phyloP scores from a whole-genome alignment of 2,888 invertebrate species.

The Eupithecia insigniata region DNA sequence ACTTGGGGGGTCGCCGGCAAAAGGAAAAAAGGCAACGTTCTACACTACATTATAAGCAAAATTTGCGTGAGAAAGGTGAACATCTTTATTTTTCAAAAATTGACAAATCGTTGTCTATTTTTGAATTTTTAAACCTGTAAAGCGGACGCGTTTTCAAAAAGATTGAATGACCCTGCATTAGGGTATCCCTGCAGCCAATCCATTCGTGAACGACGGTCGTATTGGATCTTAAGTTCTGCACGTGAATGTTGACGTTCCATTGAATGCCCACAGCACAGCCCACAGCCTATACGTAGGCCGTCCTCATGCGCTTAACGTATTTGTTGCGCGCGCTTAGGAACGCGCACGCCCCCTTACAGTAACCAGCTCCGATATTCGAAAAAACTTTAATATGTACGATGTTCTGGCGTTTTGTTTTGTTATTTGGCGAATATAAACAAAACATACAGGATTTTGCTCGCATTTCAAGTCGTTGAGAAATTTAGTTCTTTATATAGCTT shows the following conservation, averaged over 20 bases:
- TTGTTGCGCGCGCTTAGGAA: conserved; percentile 32
- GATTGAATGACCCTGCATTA: too few species aligned
- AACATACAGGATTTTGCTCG: background rate
- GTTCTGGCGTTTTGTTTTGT: conserved; percentile 22
- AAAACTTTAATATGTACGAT: conserved; percentile 35
- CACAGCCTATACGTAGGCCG: background rate
- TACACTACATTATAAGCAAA: too few species aligned
- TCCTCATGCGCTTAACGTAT: conserved; percentile 11
- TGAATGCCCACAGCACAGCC: background rate
- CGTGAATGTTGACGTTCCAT: background rate
- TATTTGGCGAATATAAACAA: conserved; percentile 11
- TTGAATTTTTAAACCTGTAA: too few species aligned
- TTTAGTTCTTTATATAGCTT: background rate
- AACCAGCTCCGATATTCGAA: conserved; percentile 36
- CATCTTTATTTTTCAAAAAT: too few species aligned
- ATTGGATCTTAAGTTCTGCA: background rate
- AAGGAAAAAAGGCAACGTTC: too few species aligned
- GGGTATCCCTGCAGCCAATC: background rate
- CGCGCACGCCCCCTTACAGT: conserved; percentile 30
- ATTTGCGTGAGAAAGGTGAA: too few species aligned
- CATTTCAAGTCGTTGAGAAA: background rate
- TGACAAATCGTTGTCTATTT: too few species aligned
- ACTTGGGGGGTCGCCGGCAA: too few species aligned
- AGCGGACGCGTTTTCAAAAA: too few species aligned
- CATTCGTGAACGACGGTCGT: background rate